Evolutionary conservation across 2,797 vertebrate species (phyloP), one percentile per base, ranked within the genome.

Genomic region (Pteronotus mesoamericanus): DNA sequence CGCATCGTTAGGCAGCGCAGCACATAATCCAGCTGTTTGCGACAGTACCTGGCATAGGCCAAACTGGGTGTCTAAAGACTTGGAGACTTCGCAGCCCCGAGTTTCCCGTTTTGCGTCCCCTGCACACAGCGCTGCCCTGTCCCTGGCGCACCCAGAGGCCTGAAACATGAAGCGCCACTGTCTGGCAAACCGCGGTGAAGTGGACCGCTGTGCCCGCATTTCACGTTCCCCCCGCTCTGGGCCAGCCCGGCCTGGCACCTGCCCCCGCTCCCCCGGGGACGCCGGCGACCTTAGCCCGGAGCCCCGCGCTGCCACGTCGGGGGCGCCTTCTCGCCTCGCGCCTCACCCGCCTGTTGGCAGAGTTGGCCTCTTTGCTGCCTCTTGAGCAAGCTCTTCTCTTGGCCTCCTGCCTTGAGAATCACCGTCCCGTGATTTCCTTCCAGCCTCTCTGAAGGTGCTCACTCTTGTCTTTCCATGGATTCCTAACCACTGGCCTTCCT

Each of bases 261-360:
- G 16, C 48, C 2, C 3, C 0, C 2, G n/a, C 44, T 18, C 51
- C 64, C 19, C 26, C 0, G 39, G 7, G n/a, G 42, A 37, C 0
- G 24, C 44, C 21, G 10, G 29, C 6, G 4, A 14, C 21, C 12
- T 19, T 26, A 24, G 4, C 8, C 26, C 42, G 2, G 57, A 51
- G 42, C 9, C 34, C 48, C 18, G 0, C 0, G 0, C 9, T 1
- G 18, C 6, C 4, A 3, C 1, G 51, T 26, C 16, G 48, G 0
- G 29, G 6, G 9, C 2, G 1, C 29, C 19, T 29, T 15, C 34
- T 8, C 57, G 42, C 9, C 10, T 4, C 0, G 4, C 15, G 8
- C 22, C 53, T 26, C 16, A 4, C 29, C 1, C 32, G 16, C 59
- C 9, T 32, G 53, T 14, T 7, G 44, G 64, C 29, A 8, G 37